Percentiles rank a stretch among this genome's conserved stretches.
phyloP scores from a whole-genome alignment of 1,140 invertebrate species.

The Acromyrmex heyeri region DNA sequence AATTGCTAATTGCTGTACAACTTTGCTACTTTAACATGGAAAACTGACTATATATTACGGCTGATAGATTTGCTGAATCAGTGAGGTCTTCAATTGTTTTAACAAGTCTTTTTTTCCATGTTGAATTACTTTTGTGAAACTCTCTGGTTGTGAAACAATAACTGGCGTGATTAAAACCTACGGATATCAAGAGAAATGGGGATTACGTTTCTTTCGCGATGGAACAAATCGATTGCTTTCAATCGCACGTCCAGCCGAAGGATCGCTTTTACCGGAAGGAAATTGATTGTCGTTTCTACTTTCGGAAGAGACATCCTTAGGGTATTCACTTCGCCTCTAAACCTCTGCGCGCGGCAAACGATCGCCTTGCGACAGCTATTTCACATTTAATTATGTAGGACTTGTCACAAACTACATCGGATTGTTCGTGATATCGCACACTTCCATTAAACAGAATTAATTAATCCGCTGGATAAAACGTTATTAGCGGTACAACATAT shows the following conservation, averaged over 20 bases:
- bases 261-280: background rate
- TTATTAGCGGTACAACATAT: background rate
- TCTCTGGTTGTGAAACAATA: background rate
- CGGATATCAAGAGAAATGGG: background rate
- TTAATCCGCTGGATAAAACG: conserved; percentile 1
- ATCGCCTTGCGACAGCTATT: conserved; percentile 4
- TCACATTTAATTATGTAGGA: conserved; percentile 20
- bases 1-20: no score
- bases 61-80: no score
- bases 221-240: background rate
- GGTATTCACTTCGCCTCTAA: background rate
- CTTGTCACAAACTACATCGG: background rate
- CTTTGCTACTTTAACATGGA: no score
- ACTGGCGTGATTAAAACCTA: conserved; percentile 9
- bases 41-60: no score
- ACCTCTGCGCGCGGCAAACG: background rate
- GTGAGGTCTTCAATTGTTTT: no score
- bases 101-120: no score
- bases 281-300: conserved; percentile 17
- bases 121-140: background rate
- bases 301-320: background rate
- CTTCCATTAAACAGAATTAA: conserved; percentile 26
- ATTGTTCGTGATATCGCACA: conserved; percentile 14
- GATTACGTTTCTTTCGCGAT: background rate
- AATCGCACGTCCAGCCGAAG: background rate